Evolutionary conservation across 2,797 vertebrate species (phyloP), one percentile per base, ranked within the genome.

Genomic region (Enteromius treurensis): DNA sequence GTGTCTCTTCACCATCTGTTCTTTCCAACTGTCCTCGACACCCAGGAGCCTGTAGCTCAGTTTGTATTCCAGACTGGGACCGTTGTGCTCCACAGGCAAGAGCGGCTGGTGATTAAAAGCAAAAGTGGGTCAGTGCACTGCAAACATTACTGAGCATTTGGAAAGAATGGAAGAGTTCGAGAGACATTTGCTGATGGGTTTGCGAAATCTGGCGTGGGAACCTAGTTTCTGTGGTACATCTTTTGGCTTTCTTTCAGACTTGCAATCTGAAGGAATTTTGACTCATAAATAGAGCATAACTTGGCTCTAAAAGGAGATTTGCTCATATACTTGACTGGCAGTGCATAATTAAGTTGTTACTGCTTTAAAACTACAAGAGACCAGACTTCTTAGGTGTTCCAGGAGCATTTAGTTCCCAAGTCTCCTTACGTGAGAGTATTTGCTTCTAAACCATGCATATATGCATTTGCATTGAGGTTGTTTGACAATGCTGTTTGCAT

Each of bases 21-120:
- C 96, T 1, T 90, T 96, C 97, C 97, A 99, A 19, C 88, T 90
- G 0, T 89, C 91, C 0, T 95, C 94, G 2, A 95, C 85, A 0
- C 93, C 96, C 85, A 91, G 91, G 40, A 92, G 95, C 85, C 95
- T 94, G 96, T 97, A 99, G 90, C 95, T 96, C 84, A 99, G 95
- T 84, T 91, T 96, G 91, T 99, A 99, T 89, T 97, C 96, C 74
- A 99, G 92, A 40, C 95, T 97, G 0, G 96, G 97, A 21, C 97
- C 97, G 1, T 98, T 98, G 87, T 95, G 95, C 79, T 99, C 96
- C 49, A 92, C 13, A 0, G 95, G 91, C 86, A 91, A 90, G 89
- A 99, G 86, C 0, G 97, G 97, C 98, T 99, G 79, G 78, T 58
- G 84, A 49, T 58, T 60, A 79, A 78, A 81, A 15, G 81, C 8